Evolutionary conservation across 2,113 vertebrate genomes (phyloP), one percentile per base, ranked within the genome.

Genomic region (Apus apus): DNA sequence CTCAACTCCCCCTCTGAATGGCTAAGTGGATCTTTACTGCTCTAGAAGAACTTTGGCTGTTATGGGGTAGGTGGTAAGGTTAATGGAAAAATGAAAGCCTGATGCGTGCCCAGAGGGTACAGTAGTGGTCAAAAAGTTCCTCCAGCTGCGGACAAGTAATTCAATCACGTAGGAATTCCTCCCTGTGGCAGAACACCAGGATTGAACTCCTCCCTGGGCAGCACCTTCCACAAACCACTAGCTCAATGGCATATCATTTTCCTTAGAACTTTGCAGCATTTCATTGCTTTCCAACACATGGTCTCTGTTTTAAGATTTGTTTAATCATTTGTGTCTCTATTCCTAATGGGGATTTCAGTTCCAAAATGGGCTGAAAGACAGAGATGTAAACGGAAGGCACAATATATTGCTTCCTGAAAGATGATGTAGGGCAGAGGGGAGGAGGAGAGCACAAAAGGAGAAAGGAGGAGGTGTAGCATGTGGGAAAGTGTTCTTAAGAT

Each of bases 381-480:
- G 77, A 89, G 67, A 77, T 85, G 48, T 87, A 93, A 94, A 85
- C 64, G 85, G 43, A 93, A 54, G 74, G 56, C 46, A 89, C 50
- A 82, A 67, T 82, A 87, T 92, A 96, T 90, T 94, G 56, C 80
- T 92, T 95, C 86, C 77, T 95, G 77, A 93, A 80, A 73, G 51
- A 80, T 61, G 56, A 71, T 45, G 57, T 32, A 4, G 38, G 38
- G 46, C 57, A 77, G 43, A 90, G 23, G 11, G 50, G 38, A 79
- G 43, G 43, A 46, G n/a, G 14, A 87, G 34, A 65, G 23, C 0
- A 1, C 30, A 75, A 43, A 58, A 77, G 15, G 38, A 75, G 26
- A 82, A 74, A 72, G 66, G 27, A 88, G 54, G 61, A 53, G 53
- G 61, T 51, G 18, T 29, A 70, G 54, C 8, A 7, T 36, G 12